A percentile compares a stretch with the other conserved stretches of the same genome.
These are phyloP conservation scores for Tenthredo notha DNA, from an alignment of 2,888 invertebrate species.

Conservation along the genomic window DNA sequence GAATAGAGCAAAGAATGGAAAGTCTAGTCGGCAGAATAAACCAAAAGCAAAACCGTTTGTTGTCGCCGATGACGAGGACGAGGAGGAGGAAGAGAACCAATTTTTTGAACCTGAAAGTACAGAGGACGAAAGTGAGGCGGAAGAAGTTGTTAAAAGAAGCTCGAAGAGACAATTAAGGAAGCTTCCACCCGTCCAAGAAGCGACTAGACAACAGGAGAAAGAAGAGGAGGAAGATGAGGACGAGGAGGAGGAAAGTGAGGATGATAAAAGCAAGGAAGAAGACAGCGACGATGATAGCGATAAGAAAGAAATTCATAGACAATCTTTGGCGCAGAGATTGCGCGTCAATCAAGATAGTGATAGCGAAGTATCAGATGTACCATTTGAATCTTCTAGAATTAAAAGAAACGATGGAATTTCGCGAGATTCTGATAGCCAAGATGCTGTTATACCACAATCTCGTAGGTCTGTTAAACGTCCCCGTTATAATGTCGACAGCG, in stretches of 20 bases:
- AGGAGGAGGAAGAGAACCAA: constrained; percentile 65
- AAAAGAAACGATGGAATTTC: constrained; percentile 62
- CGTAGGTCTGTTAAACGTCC: constrained; percentile 72
- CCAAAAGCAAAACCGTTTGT: constrained; percentile 54
- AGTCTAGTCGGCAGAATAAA: constrained; percentile 61
- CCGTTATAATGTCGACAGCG: constrained; percentile 74
- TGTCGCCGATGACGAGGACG: constrained; percentile 68
- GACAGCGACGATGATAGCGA: constrained; percentile 62
- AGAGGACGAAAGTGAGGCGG: constrained; percentile 68
- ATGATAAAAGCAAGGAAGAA: constrained; percentile 62
- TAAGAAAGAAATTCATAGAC: constrained; percentile 58
- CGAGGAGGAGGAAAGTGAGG: constrained; percentile 57
- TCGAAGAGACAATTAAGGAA: constrained; percentile 55
- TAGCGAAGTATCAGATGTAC: constrained; percentile 66
- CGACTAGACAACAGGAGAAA: constrained; percentile 54
- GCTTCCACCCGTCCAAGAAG: constrained; percentile 55
- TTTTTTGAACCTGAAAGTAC: constrained; percentile 60
- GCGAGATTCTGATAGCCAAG: constrained; percentile 62
- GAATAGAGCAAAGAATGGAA: constrained; percentile 71
- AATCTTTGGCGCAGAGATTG: constrained; percentile 26
- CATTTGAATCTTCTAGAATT: constrained; percentile 60
- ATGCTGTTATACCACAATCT: constrained; percentile 55
- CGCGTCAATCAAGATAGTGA: constrained; percentile 60
- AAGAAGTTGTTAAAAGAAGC: constrained; percentile 59
- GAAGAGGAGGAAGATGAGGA: constrained; percentile 58